Percentiles rank a stretch among this genome's conserved stretches.
These are phyloP conservation scores for Eriocheir sinensis DNA, from an alignment of 1,140 invertebrate species.

Conservation along the genomic window DNA sequence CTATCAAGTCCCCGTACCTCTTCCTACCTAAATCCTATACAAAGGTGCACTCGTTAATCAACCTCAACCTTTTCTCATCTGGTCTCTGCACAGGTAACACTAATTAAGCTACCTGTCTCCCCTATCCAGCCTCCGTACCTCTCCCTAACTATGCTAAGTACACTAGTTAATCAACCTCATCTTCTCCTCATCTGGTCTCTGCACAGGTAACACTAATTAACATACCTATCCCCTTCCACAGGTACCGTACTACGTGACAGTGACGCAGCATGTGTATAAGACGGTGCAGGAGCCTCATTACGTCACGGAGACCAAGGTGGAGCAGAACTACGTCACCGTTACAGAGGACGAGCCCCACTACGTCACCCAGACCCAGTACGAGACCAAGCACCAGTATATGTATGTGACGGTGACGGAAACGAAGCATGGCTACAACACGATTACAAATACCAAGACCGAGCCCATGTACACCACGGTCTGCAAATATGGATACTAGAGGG, in stretches of 20 bases:
- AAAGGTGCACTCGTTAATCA: no score
- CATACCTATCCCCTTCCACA: not conserved
- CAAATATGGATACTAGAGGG: slow-evolving; percentile 76
- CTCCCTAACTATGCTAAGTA: no score
- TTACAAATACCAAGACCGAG: slow-evolving; percentile 75
- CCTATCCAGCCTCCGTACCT: no score
- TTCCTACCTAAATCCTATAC: no score
- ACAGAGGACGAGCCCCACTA: slow-evolving; percentile 79
- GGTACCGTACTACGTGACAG: slow-evolving; percentile 78
- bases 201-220: no score
- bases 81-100: no score
- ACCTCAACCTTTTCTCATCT: not conserved
- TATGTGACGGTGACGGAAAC: slow-evolving; percentile 79
- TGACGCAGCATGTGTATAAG: slow-evolving; percentile 78
- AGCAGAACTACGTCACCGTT: slow-evolving; percentile 78
- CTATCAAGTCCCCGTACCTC: no score
- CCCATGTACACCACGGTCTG: slow-evolving; percentile 78
- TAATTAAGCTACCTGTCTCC: no score
- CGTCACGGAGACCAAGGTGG: slow-evolving; percentile 79
- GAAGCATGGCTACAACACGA: slow-evolving; percentile 78
- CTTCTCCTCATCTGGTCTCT: no score
- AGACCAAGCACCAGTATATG: slow-evolving; percentile 76
- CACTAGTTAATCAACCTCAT: no score
- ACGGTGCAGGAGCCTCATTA: slow-evolving; percentile 79
- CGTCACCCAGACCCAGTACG: slow-evolving; percentile 76